phyloP scores from a whole-genome alignment of 2,113 vertebrate species.

The Brachyhypopomus gauderio region DNA sequence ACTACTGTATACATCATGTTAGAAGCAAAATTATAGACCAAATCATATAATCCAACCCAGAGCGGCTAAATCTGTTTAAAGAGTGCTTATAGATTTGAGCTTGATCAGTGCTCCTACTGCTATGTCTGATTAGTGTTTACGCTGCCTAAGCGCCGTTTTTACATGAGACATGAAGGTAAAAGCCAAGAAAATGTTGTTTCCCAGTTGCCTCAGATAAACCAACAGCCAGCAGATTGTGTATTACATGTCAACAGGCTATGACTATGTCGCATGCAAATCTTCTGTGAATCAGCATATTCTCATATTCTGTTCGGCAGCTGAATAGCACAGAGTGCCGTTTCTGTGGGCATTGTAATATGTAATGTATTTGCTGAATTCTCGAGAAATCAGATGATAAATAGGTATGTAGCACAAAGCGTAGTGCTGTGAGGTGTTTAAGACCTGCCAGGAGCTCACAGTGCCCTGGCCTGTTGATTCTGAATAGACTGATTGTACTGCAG shows the following conservation, averaged over 20 bases:
- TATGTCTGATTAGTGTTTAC: constrained; percentile 33
- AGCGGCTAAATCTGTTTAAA: background rate
- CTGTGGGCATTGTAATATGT: constrained; percentile 30
- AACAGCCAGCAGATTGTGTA: constrained; percentile 27
- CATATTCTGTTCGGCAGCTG: background rate
- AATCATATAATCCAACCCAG: constrained; percentile 16
- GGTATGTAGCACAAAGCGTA: constrained; percentile 65
- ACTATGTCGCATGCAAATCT: background rate
- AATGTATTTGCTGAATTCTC: constrained; percentile 54
- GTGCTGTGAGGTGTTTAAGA: constrained; percentile 71
- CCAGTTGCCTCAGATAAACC: constrained; percentile 14
- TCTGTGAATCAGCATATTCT: constrained; percentile 8
- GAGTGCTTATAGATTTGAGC: constrained; percentile 14
- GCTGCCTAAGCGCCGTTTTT: background rate
- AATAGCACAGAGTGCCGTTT: constrained; percentile 18
- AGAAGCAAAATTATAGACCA: constrained; percentile 36
- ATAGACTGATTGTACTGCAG: constrained; percentile 72
- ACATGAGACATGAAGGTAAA: background rate
- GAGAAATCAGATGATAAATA: constrained; percentile 71
- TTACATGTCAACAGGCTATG: background rate
- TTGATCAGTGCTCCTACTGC: background rate
- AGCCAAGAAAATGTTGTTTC: constrained; percentile 20
- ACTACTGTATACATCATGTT: constrained; percentile 18
- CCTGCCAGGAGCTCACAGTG: constrained; percentile 40
- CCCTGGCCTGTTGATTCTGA: constrained; percentile 68